Percentiles rank a stretch among this genome's conserved stretches.
Evolutionary conservation across 2,113 vertebrate genomes (phyloP).

Genomic region (Garra rufa): DNA sequence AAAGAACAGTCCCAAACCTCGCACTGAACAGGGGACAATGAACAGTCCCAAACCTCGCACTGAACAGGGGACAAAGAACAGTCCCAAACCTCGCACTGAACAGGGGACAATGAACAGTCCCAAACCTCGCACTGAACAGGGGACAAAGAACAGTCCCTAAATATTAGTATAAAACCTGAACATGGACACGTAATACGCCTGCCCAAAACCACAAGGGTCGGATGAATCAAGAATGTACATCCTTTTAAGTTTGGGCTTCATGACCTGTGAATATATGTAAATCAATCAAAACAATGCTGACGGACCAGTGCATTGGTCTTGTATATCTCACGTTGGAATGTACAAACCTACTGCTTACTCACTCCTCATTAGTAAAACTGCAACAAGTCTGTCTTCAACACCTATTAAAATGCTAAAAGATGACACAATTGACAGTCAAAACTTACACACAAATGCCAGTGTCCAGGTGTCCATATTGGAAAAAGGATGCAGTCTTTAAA

Average conservation of each 20-base stretch:
- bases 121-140: background rate
- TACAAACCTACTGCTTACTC: too few species aligned
- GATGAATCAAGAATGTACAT: background rate
- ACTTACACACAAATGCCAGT: background rate
- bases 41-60: too few species aligned
- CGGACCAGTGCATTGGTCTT: background rate
- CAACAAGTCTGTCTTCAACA: background rate
- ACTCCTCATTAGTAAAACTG: background rate
- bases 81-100: too few species aligned
- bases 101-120: background rate
- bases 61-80: too few species aligned
- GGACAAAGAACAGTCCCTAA: slow-evolving; percentile 4
- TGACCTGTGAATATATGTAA: slow-evolving; percentile 11
- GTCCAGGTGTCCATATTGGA: background rate
- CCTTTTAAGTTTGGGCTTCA: slow-evolving; percentile 5
- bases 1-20: too few species aligned
- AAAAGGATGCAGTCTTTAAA: background rate
- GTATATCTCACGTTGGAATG: background rate
- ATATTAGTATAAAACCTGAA: background rate
- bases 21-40: too few species aligned
- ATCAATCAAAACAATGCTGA: slow-evolving; percentile 3
- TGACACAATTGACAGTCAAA: background rate
- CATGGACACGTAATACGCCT: slow-evolving; percentile 3
- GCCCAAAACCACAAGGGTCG: slow-evolving; percentile 7
- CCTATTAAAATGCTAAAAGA: background rate